Base-by-base conservation (phyloP, 2,113 vertebrate genomes). In the Rhadina sibilatrix region DNA sequence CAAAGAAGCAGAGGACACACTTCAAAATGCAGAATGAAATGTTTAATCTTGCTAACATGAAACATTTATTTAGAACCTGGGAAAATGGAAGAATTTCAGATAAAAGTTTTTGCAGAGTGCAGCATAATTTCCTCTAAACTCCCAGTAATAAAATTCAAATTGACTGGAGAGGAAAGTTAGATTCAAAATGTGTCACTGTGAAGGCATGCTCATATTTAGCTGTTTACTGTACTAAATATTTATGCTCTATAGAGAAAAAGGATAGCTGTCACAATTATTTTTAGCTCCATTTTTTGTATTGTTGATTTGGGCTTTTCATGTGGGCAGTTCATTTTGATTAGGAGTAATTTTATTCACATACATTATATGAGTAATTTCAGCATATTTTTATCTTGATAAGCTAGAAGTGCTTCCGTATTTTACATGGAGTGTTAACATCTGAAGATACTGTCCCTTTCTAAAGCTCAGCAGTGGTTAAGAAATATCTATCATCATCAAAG, bases 391-490 rank as follows among this genome's bases (percentile, higher is more conserved):
- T 60, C 82, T 90, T 59, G 85, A 83, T 86, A 93, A 91, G 14
- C 42, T 66, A 59, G 56, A 96, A 96, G 71, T 90, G 46, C 37
- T 95, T 96, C 90, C 82, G 24, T 69, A 94, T 92, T 90, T 96
- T 69, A 44, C 64, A 77, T 81, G 68, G 81, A 96, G 93, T 95
- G 88, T 70, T 96, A 94, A 61, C 92, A 96, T 94, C 85, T 96
- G 93, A 96, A 59, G 44, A 83, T 77, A 35, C 27, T 84, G 27
- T 64, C 31, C 64, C 18, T 86, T 85, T 86, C 38, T 85, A 57
- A 31, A 91, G 74, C 33, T 87, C 21, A 2, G 44, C 40, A 87
- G 27, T 76, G 12, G 12, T 50, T 68, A 85, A 84, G n/a, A 90
- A 91, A 53, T 6, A 80, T 80, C 52, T 91, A 27, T 38, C 46